Evolutionary conservation across 2,113 vertebrate genomes (phyloP).

Genomic region (Lontra canadensis): DNA sequence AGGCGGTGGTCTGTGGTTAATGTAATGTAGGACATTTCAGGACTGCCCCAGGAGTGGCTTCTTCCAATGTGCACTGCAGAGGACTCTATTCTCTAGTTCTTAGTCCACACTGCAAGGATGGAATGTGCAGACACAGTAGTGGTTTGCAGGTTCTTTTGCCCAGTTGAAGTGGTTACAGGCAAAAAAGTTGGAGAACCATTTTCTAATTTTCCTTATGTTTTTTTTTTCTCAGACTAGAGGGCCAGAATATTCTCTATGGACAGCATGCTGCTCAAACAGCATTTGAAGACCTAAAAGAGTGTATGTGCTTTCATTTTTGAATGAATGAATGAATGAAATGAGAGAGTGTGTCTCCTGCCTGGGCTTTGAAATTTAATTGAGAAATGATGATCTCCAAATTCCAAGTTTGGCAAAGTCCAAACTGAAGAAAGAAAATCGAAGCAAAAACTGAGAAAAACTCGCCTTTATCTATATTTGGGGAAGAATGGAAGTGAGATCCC

Average conservation of each 20-base stretch:
- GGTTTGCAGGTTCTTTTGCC: conserved; percentile 41
- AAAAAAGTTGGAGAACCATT: conserved; percentile 37
- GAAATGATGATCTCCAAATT: conserved; percentile 23
- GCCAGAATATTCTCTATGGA: conserved; percentile 56
- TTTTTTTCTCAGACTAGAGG: conserved; percentile 54
- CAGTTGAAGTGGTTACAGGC: conserved; percentile 42
- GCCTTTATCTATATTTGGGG: not conserved
- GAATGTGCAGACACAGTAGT: conserved; percentile 49
- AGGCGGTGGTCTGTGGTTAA: conserved; percentile 37
- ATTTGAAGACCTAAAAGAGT: conserved; percentile 48
- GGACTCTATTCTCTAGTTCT: conserved; percentile 64
- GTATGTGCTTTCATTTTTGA: conserved; percentile 45
- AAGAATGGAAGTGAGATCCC: conserved; percentile 41
- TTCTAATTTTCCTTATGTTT: conserved; percentile 56
- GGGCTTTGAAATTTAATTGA: conserved; percentile 42
- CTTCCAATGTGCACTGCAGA: conserved; percentile 34
- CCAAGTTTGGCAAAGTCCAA: conserved; percentile 30
- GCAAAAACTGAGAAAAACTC: not conserved
- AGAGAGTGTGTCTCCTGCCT: not conserved
- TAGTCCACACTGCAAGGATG: conserved; percentile 56
- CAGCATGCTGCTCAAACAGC: conserved; percentile 53
- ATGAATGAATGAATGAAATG: conserved; percentile 38
- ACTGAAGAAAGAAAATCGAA: not conserved
- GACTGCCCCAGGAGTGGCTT: conserved; percentile 24
- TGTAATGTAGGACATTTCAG: conserved; percentile 66